Percentiles rank a stretch among this genome's conserved stretches.
phyloP scores from a whole-genome alignment of 2,797 vertebrate genomes.

The Spinus olivaceus region DNA sequence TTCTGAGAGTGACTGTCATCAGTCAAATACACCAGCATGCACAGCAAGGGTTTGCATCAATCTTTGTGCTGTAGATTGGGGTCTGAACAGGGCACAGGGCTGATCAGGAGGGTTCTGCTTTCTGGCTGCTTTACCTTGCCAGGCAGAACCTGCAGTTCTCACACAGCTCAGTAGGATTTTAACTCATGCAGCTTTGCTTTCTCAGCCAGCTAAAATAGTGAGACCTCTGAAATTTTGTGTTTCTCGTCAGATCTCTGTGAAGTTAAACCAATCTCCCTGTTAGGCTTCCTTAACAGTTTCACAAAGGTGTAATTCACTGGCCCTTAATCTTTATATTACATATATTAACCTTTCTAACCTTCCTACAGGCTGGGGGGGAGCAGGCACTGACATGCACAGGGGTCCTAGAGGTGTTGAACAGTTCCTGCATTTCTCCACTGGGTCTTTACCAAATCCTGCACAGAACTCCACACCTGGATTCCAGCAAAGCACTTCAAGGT shows the following conservation, averaged over 20 bases:
- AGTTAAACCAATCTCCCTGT: neutral
- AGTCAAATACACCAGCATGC: neutral
- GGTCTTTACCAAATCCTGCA: neutral
- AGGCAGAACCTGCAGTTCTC: neutral
- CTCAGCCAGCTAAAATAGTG: neutral
- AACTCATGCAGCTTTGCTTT: neutral
- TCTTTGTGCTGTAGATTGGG: fast-evolving
- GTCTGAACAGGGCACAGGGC: neutral
- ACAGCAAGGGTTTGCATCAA: neutral
- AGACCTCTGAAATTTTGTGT: neutral
- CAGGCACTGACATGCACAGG: neutral
- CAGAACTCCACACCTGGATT: neutral
- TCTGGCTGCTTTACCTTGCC: neutral
- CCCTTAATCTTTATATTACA: neutral
- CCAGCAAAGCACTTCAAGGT: neutral
- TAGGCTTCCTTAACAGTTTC: neutral
- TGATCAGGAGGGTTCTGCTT: neutral
- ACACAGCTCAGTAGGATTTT: neutral
- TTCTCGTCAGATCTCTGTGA: neutral
- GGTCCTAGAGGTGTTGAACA: neutral
- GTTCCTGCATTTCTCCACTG: neutral
- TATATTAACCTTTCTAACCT: neutral
- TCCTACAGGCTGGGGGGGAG: neutral
- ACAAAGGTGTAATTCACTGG: neutral
- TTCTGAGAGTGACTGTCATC: neutral